A percentile compares a stretch with the other conserved stretches of the same genome.
These are phyloP conservation scores for Spialia ferax DNA, from an alignment of 2,888 invertebrate genomes.

Conservation along the genomic window DNA sequence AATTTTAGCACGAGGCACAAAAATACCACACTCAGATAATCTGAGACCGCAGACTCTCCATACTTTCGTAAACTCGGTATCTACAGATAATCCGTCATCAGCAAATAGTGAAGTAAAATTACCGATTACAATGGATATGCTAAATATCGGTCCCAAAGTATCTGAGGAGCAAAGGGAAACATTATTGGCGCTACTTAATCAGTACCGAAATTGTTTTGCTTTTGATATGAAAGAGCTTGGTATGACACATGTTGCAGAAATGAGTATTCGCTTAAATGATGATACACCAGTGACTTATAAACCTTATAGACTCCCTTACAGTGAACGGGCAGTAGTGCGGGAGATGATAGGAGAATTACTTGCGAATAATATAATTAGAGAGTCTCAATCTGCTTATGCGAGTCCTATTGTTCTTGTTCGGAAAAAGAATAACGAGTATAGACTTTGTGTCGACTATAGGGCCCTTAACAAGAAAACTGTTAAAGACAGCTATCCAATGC, in stretches of 20 bases:
- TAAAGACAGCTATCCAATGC: slow-evolving; percentile 49
- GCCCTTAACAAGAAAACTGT: slow-evolving; percentile 45
- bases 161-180: not conserved
- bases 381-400: slow-evolving; percentile 46
- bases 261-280: not conserved
- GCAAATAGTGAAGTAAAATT: not conserved
- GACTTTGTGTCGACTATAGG: slow-evolving; percentile 47
- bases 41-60: no score
- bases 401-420: slow-evolving; percentile 50
- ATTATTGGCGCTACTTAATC: not conserved
- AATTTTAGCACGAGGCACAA: no score
- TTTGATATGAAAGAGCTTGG: slow-evolving; percentile 9
- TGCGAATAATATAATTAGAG: not conserved
- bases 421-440: slow-evolving; percentile 45
- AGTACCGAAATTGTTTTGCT: slow-evolving; percentile 1
- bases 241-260: slow-evolving; percentile 13
- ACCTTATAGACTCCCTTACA: slow-evolving; percentile 8
- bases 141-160: not conserved
- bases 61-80: not conserved
- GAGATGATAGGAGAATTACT: slow-evolving; percentile 2
- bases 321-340: not conserved
- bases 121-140: not conserved
- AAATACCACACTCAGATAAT: no score
- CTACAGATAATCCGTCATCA: not conserved
- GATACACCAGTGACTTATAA: not conserved